A percentile compares a stretch with the other conserved stretches of the same genome.
These are phyloP conservation scores for Ephialtes manifestator DNA, from an alignment of 2,888 invertebrate species.

Conservation along the genomic window DNA sequence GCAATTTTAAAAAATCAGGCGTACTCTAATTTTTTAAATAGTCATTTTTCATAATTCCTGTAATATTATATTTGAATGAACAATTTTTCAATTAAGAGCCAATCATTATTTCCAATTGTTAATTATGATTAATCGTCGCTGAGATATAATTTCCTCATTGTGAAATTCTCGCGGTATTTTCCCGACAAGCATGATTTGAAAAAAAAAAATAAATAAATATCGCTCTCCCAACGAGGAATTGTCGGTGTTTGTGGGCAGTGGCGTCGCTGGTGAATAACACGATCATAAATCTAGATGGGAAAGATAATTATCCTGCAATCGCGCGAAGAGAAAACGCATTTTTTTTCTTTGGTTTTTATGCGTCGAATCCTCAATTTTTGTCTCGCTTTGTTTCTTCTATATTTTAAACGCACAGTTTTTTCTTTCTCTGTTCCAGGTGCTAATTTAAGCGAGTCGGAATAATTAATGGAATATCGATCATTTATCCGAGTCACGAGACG, in stretches of 20 bases:
- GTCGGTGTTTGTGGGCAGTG: neutral
- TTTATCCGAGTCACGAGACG: constrained; percentile 15
- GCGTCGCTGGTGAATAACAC: constrained; percentile 21
- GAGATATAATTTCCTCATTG: no score
- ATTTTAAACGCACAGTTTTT: neutral
- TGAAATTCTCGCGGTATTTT: neutral
- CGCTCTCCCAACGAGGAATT: neutral
- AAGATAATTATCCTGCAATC: constrained; percentile 31
- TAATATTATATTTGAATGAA: no score
- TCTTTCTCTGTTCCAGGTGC: constrained; percentile 8
- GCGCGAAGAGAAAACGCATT: neutral
- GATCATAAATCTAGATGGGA: constrained; percentile 54
- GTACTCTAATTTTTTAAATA: neutral
- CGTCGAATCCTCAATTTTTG: neutral
- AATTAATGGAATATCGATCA: neutral
- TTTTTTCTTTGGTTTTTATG: neutral
- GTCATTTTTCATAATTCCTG: neutral
- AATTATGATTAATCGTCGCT: neutral
- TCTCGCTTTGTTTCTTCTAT: neutral
- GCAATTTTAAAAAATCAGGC: neutral
- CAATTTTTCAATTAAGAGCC: no score
- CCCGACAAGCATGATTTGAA: neutral
- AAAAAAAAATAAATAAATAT: neutral
- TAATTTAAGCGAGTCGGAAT: neutral
- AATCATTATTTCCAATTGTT: neutral